Evolutionary conservation across 1,140 invertebrate genomes (phyloP).

Genomic region (Conopomorpha cramerella): DNA sequence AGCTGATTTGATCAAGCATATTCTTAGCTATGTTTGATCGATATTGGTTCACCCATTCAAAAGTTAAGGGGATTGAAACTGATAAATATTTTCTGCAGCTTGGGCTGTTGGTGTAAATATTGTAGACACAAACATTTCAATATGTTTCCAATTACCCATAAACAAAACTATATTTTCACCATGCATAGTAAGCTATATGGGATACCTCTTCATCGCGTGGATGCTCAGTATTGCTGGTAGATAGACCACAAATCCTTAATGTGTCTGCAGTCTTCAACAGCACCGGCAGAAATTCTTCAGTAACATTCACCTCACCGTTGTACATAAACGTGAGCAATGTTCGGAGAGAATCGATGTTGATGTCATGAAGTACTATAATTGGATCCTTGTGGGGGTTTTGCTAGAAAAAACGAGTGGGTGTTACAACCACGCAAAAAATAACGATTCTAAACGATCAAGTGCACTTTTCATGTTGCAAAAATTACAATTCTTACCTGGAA

Average conservation of each 20-base stretch:
- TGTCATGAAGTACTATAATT: constrained; percentile 70
- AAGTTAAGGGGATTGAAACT: too few species aligned
- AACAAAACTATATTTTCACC: too few species aligned
- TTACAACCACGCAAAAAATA: constrained; percentile 10
- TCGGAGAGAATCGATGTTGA: constrained; percentile 64
- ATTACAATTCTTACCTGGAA: constrained; percentile 70
- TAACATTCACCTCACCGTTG: constrained; percentile 71
- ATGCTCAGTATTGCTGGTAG: constrained; percentile 42
- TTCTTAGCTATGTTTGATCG: too few species aligned
- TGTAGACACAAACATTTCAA: too few species aligned
- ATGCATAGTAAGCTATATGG: too few species aligned
- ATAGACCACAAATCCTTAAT: constrained; percentile 67
- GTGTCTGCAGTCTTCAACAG: constrained; percentile 67
- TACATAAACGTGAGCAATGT: constrained; percentile 69
- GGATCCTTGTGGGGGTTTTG: constrained; percentile 70
- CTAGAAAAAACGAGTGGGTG: constrained; percentile 49
- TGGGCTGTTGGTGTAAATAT: too few species aligned
- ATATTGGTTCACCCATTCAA: too few species aligned
- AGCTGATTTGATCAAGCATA: neutral
- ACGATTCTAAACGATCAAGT: constrained; percentile 3
- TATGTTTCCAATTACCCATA: too few species aligned
- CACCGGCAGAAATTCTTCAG: constrained; percentile 66
- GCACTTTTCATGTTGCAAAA: too few species aligned
- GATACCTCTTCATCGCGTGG: constrained; percentile 30
- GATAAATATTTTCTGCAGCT: too few species aligned